phyloP scores from a whole-genome alignment of 2,888 invertebrate genomes.

The Drosophila mettleri region DNA sequence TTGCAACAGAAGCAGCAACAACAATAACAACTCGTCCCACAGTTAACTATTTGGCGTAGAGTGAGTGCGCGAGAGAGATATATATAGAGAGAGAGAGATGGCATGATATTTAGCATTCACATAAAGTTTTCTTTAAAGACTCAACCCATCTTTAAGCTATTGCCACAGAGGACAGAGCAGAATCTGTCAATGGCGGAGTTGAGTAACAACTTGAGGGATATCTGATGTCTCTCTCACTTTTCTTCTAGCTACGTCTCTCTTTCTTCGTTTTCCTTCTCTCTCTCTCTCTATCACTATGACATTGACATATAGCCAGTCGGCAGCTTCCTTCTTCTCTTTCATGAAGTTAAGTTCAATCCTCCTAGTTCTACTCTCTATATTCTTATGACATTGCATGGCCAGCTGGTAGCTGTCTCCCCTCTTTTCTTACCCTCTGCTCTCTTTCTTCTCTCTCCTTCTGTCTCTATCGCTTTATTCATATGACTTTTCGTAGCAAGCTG shows the following conservation, averaged over 20 bases:
- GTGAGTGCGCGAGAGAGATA: not conserved
- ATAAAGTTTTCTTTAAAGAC: slow-evolving; percentile 15
- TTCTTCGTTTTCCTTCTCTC: not conserved
- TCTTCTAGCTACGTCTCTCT: not conserved
- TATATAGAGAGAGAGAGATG: slow-evolving; percentile 3
- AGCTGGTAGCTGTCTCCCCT: too few relatives aligned
- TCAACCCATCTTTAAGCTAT: slow-evolving; percentile 25
- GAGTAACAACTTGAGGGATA: not conserved
- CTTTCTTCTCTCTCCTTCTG: too few relatives aligned
- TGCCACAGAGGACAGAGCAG: not conserved
- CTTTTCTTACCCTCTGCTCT: too few relatives aligned
- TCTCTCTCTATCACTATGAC: not conserved
- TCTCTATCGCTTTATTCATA: too few relatives aligned
- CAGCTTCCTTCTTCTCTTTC: too few relatives aligned
- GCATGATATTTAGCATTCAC: slow-evolving; percentile 22
- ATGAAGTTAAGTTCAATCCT: too few relatives aligned
- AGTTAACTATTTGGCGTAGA: slow-evolving; percentile 18
- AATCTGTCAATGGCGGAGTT: not conserved
- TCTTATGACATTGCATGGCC: not conserved
- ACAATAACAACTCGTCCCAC: slow-evolving; percentile 2
- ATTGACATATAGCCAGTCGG: too few relatives aligned
- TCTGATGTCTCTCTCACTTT: not conserved
- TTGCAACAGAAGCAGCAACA: slow-evolving; percentile 41
- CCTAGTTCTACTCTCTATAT: not conserved
- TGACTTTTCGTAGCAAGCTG: too few relatives aligned